These are phyloP conservation scores for Cossypha heuglini DNA, from an alignment of 2,797 vertebrate genomes.

Conservation along the genomic window DNA sequence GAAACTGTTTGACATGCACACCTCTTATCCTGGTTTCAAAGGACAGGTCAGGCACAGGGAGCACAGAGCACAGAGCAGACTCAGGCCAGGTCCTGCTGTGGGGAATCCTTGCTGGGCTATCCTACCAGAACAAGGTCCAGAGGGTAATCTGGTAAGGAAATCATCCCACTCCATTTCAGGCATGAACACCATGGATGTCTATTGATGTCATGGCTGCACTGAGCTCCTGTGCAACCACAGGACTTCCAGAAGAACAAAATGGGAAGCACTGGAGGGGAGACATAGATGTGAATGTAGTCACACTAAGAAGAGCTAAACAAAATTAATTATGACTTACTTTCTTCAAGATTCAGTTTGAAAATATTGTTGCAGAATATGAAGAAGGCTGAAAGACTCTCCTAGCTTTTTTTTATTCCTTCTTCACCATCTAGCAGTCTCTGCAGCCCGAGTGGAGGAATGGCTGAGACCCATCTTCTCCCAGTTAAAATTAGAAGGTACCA, in stretches of 20 bases:
- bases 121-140: neutral
- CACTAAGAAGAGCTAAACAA: neutral
- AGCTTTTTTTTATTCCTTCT: neutral
- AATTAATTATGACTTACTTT: neutral
- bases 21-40: neutral
- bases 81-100: accelerated
- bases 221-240: neutral
- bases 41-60: neutral
- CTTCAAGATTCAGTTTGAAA: neutral
- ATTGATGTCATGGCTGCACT: accelerated
- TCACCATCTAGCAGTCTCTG: neutral
- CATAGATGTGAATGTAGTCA: neutral
- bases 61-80: neutral
- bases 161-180: neutral
- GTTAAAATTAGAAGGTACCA: neutral
- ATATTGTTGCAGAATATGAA: neutral
- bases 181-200: neutral
- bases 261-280: neutral
- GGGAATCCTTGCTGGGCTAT: neutral
- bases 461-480: neutral
- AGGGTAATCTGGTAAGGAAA: neutral
- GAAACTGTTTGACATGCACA: neutral
- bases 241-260: neutral
- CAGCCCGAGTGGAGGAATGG: neutral
- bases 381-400: neutral